phyloP scores from a whole-genome alignment of 2,113 vertebrate species.

The Corythoichthys intestinalis region DNA sequence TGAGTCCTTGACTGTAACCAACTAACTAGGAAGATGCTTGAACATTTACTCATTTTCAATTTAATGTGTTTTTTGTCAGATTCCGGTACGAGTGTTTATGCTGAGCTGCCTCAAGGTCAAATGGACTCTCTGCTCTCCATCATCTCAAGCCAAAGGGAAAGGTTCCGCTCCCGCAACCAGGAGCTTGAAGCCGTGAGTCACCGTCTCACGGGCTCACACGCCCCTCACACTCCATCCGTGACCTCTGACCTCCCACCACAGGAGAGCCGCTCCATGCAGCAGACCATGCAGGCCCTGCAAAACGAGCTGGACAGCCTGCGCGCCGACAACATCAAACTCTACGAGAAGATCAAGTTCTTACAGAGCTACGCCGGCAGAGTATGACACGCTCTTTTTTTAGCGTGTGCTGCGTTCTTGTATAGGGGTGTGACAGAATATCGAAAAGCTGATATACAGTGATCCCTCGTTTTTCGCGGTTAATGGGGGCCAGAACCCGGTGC shows the following conservation, averaged over 20 bases:
- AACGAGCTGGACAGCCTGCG: conserved; percentile 90
- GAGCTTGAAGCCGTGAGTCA: conserved; percentile 88
- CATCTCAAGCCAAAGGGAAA: conserved; percentile 96
- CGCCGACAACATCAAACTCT: conserved; percentile 97
- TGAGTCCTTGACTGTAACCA: too few relatives aligned
- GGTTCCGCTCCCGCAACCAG: conserved; percentile 90
- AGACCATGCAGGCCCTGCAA: conserved; percentile 91
- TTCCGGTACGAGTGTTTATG: conserved; percentile 35
- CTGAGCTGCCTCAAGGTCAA: conserved; percentile 82
- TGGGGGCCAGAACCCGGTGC: too few relatives aligned
- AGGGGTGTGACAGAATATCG: neutral
- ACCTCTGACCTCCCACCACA: conserved; percentile 37
- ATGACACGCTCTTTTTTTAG: conserved; percentile 34
- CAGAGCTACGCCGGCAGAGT: conserved; percentile 90
- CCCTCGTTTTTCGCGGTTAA: too few relatives aligned
- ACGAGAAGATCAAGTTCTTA: conserved; percentile 98
- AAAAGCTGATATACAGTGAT: too few relatives aligned
- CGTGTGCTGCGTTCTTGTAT: neutral
- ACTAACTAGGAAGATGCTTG: too few relatives aligned
- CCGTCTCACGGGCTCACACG: neutral
- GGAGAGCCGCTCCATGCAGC: conserved; percentile 86
- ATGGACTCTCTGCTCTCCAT: conserved; percentile 95
- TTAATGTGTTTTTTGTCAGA: conserved; percentile 31
- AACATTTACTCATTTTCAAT: neutral
- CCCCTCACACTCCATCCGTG: conserved; percentile 1